Percentiles rank a stretch among this genome's conserved stretches.
These are phyloP conservation scores for Zosterops japonicus DNA, from an alignment of 2,113 vertebrate genomes.

Conservation along the genomic window DNA sequence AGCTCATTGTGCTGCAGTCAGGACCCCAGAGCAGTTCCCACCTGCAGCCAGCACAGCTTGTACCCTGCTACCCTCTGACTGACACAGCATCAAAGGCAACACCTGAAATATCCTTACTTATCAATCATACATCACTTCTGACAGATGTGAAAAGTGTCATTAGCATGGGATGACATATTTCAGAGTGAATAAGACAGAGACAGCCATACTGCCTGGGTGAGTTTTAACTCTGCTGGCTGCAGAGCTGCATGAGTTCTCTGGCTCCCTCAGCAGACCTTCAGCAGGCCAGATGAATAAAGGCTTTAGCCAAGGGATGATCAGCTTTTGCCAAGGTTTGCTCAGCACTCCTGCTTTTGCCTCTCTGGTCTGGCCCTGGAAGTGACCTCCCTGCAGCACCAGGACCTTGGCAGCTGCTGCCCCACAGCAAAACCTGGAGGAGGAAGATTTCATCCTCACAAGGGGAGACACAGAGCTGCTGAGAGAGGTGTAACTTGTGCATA, in stretches of 20 bases:
- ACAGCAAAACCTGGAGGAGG: neutral
- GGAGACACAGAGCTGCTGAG: neutral
- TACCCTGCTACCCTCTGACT: neutral
- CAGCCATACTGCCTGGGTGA: neutral
- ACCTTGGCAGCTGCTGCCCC: neutral
- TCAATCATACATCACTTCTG: neutral
- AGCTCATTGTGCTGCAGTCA: fast-evolving
- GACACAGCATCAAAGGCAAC: neutral
- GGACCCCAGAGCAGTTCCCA: neutral
- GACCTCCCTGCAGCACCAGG: fast-evolving
- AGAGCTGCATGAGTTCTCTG: neutral
- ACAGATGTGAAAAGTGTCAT: neutral
- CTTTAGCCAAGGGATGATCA: neutral
- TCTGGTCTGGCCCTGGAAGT: neutral
- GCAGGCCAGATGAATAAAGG: neutral
- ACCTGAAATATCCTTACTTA: neutral
- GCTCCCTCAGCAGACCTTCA: neutral
- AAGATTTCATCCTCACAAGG: neutral
- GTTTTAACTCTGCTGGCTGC: neutral
- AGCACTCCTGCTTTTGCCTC: neutral
- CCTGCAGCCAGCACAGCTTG: neutral
- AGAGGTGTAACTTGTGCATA: neutral
- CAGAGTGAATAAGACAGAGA: neutral
- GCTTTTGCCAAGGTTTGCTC: neutral
- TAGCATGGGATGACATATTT: neutral